Evolutionary conservation across 2,113 vertebrate genomes (phyloP).

Genomic region (Tiliqua scincoides): DNA sequence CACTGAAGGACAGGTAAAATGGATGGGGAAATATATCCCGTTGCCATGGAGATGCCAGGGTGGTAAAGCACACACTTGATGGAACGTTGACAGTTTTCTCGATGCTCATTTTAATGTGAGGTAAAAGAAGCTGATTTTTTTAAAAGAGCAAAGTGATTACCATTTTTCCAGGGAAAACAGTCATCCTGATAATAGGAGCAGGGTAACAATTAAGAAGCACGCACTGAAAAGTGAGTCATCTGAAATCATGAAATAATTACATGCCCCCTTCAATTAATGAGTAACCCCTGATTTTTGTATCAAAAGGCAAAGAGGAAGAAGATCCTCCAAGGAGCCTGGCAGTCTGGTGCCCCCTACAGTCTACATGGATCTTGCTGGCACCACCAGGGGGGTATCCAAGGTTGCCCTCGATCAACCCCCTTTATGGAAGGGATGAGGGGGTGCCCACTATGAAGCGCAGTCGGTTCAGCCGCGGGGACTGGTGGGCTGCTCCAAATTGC

Average conservation of each 20-base stretch:
- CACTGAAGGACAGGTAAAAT: constrained; percentile 39
- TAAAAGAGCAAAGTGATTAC: constrained; percentile 44
- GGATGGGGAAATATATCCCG: constrained; percentile 54
- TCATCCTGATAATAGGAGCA: constrained; percentile 15
- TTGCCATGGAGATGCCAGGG: constrained; percentile 70
- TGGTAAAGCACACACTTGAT: constrained; percentile 67
- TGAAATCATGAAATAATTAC: constrained; percentile 53
- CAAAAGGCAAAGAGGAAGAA: not conserved
- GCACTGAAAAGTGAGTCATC: constrained; percentile 37
- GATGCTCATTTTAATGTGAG: constrained; percentile 71
- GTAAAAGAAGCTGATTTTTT: constrained; percentile 37
- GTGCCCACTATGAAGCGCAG: too few relatives aligned
- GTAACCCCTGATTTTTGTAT: not conserved
- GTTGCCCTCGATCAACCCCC: not conserved
- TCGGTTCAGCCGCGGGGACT: too few relatives aligned
- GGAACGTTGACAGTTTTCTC: constrained; percentile 70
- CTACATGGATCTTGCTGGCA: not conserved
- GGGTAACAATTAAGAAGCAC: constrained; percentile 46
- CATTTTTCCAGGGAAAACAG: constrained; percentile 37
- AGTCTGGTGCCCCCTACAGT: fast-evolving
- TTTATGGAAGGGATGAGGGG: not conserved
- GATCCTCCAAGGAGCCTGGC: fast-evolving
- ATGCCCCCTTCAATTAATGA: constrained; percentile 27
- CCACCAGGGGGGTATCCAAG: too few relatives aligned
- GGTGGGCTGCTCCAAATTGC: too few relatives aligned